phyloP scores from a whole-genome alignment of 1,140 invertebrate species.

The Arion vulgaris region DNA sequence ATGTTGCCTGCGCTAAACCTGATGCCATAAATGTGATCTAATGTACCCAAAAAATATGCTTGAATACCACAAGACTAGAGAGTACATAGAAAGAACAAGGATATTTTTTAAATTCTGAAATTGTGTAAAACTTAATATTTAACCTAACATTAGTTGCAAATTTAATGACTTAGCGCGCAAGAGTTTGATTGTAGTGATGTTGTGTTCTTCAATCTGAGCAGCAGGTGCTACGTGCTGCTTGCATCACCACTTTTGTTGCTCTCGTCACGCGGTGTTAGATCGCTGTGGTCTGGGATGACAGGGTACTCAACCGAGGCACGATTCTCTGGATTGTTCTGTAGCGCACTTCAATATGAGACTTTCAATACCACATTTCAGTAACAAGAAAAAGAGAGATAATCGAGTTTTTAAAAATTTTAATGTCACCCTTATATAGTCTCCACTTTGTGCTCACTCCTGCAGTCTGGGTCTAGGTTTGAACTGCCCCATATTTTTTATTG shows the following conservation, averaged over 20 bases:
- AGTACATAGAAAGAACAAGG: too few relatives aligned
- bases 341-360: background rate
- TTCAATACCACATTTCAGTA: too few relatives aligned
- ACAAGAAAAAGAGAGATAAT: too few relatives aligned
- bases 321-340: background rate
- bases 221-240: conserved; percentile 4
- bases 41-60: too few relatives aligned
- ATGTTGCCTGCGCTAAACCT: too few relatives aligned
- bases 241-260: background rate
- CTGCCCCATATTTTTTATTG: background rate
- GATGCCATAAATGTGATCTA: too few relatives aligned
- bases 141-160: background rate
- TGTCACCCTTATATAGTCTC: too few relatives aligned
- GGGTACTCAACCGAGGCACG: background rate
- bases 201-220: background rate
- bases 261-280: background rate
- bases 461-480: background rate
- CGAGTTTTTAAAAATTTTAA: too few relatives aligned
- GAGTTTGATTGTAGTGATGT: background rate
- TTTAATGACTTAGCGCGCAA: background rate
- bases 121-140: too few relatives aligned
- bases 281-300: background rate
- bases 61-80: too few relatives aligned
- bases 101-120: too few relatives aligned
- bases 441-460: background rate